Evolutionary conservation across 1,140 invertebrate species (phyloP).

Genomic region (Penaeus japonicus): DNA sequence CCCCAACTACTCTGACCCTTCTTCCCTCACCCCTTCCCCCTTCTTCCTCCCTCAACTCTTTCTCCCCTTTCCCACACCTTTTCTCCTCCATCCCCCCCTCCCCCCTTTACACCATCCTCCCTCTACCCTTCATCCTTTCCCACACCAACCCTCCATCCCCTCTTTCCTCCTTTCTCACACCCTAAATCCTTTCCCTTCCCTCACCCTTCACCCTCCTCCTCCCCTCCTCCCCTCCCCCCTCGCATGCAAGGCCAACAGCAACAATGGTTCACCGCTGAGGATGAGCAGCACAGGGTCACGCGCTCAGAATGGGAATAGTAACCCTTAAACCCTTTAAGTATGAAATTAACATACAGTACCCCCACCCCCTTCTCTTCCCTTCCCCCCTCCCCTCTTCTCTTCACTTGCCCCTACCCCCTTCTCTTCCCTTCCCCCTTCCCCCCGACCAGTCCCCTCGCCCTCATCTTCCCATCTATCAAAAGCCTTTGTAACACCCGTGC

Average conservation of each 20-base stretch:
- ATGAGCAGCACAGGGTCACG: not conserved
- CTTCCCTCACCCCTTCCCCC: too few relatives aligned
- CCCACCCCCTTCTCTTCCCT: not conserved
- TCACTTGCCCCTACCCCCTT: not conserved
- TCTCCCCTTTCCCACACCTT: too few relatives aligned
- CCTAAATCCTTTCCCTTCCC: not conserved
- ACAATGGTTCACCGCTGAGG: not conserved
- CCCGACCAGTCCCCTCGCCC: not conserved
- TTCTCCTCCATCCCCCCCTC: too few relatives aligned
- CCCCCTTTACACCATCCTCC: too few relatives aligned
- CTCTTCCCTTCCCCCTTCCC: not conserved
- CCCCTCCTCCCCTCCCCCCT: not conserved
- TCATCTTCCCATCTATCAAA: not conserved
- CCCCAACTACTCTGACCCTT: too few relatives aligned
- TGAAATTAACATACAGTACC: not conserved
- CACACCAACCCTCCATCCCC: too few relatives aligned
- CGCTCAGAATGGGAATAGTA: not conserved
- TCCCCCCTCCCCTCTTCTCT: not conserved
- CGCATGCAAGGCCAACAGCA: not conserved
- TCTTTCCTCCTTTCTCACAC: not conserved
- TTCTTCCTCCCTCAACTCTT: too few relatives aligned
- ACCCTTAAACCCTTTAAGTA: not conserved
- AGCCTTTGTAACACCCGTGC: not conserved
- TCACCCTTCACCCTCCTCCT: not conserved
- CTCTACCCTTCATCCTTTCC: too few relatives aligned